Base-by-base conservation (phyloP, 2,888 invertebrate species). In the Chrysolina americana region DNA sequence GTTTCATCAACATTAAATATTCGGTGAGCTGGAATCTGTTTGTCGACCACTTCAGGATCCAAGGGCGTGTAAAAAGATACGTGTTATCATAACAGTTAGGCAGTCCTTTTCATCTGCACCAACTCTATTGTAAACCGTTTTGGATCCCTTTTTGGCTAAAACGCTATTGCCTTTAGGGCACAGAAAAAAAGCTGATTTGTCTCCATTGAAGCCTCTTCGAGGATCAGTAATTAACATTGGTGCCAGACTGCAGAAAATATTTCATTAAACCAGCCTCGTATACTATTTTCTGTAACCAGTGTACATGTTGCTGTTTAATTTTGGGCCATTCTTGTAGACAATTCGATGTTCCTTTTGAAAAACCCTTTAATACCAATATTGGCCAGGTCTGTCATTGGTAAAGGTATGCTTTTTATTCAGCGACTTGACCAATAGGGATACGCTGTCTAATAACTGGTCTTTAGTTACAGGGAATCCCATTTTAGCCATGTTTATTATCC, bases 141-240 rank as follows among this genome's bases (percentile, higher is more conserved):
- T 84, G 9, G 81, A 79, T 36, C 82, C 85, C 59, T 59, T 59
- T 59, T 59, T 59, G 59, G 10, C 23, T 56, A 44, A 64, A 17
- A 86, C 86, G 65, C 80, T 77, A 13, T 15, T 21, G 11, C 73
- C 72, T 63, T 75, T 72, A 17, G 75, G 72, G 23, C 19, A 62
- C 28, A 62, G 63, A 44, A 69, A 69, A 62, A 59, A 69, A 2
- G 83, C 84, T 28, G 83, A 83, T 76, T 87, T 86, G 77, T 87
- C 87, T 15, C 78, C 78, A 78, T 87, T 86, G 63, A 83, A 86
- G 65, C 85, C 78, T 47, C 84, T 70, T 3, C 68, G 64, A 36
- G 82, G 81, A 76, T 86, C 78, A 23, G 75, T 36, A 63, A 71
- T 47, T n/a, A n/a, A n/a, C n/a, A 71, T 44, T 65, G 36, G 15